Conservation (phyloP, 2,797 vertebrate species). For the Spinus olivaceus region DNA sequence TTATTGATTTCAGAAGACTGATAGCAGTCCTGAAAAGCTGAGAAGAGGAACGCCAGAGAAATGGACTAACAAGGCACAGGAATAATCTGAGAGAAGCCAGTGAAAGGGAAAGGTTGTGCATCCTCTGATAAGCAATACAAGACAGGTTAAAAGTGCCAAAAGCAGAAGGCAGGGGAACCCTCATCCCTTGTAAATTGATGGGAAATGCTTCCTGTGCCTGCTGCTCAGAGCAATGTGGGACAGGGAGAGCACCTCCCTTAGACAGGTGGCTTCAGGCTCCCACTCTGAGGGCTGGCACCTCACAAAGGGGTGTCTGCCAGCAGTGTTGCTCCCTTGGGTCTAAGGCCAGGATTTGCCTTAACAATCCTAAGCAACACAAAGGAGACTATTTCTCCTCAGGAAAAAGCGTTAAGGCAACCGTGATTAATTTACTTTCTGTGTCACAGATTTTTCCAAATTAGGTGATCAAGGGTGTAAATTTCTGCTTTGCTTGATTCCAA, state of each 20-base stretch:
- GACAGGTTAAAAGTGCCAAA: neutral
- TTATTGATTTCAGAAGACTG: constrained; percentile 29
- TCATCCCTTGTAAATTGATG: neutral
- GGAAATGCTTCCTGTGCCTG: neutral
- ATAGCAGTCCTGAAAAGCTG: neutral
- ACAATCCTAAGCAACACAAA: neutral
- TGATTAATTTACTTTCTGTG: neutral
- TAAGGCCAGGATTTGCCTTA: neutral
- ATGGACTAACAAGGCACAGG: neutral
- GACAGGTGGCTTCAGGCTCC: neutral
- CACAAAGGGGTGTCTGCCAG: neutral
- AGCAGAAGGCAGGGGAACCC: neutral
- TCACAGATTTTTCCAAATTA: neutral
- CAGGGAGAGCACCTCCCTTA: neutral
- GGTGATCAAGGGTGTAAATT: neutral
- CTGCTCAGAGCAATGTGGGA: neutral
- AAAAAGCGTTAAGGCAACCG: neutral
- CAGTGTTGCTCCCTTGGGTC: neutral
- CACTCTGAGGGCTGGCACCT: neutral
- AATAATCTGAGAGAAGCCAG: neutral
- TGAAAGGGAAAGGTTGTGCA: fast-evolving
- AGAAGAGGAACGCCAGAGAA: neutral
- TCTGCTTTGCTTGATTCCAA: neutral
- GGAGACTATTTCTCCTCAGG: neutral
- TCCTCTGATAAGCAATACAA: neutral